phyloP scores from a whole-genome alignment of 2,888 invertebrate species.

The Muschampia plurimacula region DNA sequence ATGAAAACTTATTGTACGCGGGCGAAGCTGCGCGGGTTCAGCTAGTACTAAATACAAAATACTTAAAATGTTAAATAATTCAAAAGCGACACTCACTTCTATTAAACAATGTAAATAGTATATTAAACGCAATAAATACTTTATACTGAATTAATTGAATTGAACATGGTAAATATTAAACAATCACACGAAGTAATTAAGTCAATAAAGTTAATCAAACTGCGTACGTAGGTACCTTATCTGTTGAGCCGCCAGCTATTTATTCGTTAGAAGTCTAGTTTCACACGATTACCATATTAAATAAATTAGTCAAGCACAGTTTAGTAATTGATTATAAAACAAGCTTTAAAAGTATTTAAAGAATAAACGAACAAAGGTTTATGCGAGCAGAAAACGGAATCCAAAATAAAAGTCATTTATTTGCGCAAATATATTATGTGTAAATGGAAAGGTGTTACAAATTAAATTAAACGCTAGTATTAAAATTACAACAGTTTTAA shows the following conservation, averaged over 20 bases:
- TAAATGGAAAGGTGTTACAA: too few relatives aligned
- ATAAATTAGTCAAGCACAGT: constrained; percentile 5
- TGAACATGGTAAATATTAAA: constrained; percentile 4
- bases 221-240: background rate
- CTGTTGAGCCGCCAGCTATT: background rate
- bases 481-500: too few relatives aligned
- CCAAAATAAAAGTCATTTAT: too few relatives aligned
- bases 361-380: background rate
- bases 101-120: background rate
- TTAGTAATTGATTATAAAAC: background rate
- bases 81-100: too few relatives aligned
- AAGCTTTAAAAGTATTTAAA: background rate
- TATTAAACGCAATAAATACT: background rate
- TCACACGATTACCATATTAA: constrained; percentile 15
- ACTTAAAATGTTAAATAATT: background rate
- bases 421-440: too few relatives aligned
- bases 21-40: too few relatives aligned
- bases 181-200: constrained; percentile 21
- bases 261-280: constrained; percentile 10
- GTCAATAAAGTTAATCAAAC: constrained; percentile 21
- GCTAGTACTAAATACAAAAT: background rate
- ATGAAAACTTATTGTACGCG: background rate
- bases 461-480: too few relatives aligned
- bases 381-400: background rate
- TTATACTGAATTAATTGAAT: constrained; percentile 1